Evolutionary conservation across 2,113 vertebrate genomes (phyloP).

Genomic region (Loxodonta africana): DNA sequence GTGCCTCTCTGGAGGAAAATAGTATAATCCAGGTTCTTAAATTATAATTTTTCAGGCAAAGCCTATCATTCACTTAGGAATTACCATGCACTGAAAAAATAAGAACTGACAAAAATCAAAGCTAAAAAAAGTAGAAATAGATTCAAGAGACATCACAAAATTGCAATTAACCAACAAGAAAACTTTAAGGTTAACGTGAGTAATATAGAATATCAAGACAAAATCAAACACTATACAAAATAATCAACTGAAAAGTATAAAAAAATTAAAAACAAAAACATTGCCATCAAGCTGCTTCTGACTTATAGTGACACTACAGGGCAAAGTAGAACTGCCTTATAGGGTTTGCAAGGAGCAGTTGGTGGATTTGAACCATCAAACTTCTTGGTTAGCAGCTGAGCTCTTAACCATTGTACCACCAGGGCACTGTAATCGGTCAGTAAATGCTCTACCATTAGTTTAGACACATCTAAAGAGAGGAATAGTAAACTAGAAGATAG

Average conservation of each 20-base stretch:
- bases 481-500: neutral
- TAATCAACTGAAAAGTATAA: neutral
- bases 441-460: neutral
- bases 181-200: neutral
- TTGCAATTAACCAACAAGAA: neutral
- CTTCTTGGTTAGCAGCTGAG: too few relatives aligned
- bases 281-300: too few relatives aligned
- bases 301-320: too few relatives aligned
- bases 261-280: neutral
- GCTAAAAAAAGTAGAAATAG: neutral
- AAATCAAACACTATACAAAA: neutral
- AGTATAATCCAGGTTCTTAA: neutral
- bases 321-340: too few relatives aligned
- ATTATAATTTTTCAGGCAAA: neutral
- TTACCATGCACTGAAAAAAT: neutral
- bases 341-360: too few relatives aligned
- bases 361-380: too few relatives aligned
- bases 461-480: neutral
- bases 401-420: too few relatives aligned
- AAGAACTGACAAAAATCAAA: neutral
- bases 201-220: neutral
- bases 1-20: neutral
- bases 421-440: too few relatives aligned
- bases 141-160: neutral
- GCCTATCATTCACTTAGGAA: neutral